Base-by-base conservation (phyloP, 1,140 invertebrate species). In the Psix sp. region DNA sequence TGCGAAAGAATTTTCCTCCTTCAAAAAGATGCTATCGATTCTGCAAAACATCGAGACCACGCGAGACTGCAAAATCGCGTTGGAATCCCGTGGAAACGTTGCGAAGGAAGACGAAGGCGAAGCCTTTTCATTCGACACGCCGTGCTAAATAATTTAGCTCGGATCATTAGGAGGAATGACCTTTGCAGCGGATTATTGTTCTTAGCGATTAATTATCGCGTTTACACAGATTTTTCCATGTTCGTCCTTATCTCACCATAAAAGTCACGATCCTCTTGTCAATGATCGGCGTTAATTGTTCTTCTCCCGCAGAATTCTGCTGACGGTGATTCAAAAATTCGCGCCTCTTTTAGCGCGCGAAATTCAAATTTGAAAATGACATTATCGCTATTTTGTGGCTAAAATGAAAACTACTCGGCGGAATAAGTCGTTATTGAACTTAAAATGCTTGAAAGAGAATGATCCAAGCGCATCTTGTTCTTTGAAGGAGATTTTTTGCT, bases 401-500 rank as follows among this genome's bases (percentile, higher is more conserved):
- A 29, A 45, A n/a, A 14, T 40, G 14, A 18, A 18, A 40, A 40
- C n/a, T 39, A 1, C 21, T 29, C 36, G 24, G 16, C 16, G 38
- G 24, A 43, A 45, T 29, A 15, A 35, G 24, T 31, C 15, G 17
- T 38, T 5, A 17, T 48, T 43, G 2, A 33, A 24, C 26, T 24
- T 33, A 49, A 40, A 62, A 42, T 33, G 57, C 43, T 49, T 49
- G 33, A 45, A 42, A 57, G 51, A 67, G 38, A 26, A 57, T 51
- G 29, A 45, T 49, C 59, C 36, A 36, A 42, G 62, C 54, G 45
- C 40, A 45, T 56, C 46, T 42, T 33, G 40, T 63, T 40, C 42
- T 60, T 46, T 42, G 48, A 48, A 56, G 35, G 29, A 46, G 43
- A 66, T 62, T 66, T 74, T 66, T 54, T 62, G 70, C 46, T 59